Percentiles rank a stretch among this genome's conserved stretches.
Conservation (phyloP, 2,113 vertebrate genomes). For the Sigmodon hispidus region DNA sequence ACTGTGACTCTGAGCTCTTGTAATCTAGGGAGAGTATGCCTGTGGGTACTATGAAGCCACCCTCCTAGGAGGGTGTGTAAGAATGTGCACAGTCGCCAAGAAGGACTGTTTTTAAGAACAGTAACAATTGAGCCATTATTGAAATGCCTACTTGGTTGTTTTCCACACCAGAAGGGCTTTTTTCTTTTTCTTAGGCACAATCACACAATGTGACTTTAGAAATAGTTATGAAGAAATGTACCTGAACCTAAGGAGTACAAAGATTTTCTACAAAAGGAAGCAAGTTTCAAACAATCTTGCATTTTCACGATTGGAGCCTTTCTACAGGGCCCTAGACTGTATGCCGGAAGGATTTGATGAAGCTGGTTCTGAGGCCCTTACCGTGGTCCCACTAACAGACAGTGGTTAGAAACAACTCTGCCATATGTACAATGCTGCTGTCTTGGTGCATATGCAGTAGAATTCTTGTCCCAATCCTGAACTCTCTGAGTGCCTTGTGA, state of each 20-base stretch:
- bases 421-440: not conserved
- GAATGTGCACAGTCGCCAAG: not conserved
- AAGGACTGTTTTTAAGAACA: not conserved
- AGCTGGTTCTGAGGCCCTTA: not conserved
- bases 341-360: not conserved
- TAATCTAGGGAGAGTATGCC: too few relatives aligned
- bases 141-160: not conserved
- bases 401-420: not conserved
- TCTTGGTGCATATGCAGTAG: not conserved
- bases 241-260: not conserved
- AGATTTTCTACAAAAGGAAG: not conserved
- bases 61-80: not conserved
- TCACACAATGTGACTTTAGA: not conserved
- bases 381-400: not conserved
- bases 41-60: not conserved
- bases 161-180: not conserved
- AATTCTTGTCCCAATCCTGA: not conserved
- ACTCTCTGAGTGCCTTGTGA: too few relatives aligned
- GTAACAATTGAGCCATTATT: not conserved
- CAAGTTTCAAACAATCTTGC: not conserved
- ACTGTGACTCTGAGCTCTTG: rapidly evolving
- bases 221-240: not conserved
- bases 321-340: not conserved
- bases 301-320: not conserved
- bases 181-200: not conserved